These are phyloP conservation scores for Monochamus alternatus DNA, from an alignment of 2,888 invertebrate genomes.

Conservation along the genomic window DNA sequence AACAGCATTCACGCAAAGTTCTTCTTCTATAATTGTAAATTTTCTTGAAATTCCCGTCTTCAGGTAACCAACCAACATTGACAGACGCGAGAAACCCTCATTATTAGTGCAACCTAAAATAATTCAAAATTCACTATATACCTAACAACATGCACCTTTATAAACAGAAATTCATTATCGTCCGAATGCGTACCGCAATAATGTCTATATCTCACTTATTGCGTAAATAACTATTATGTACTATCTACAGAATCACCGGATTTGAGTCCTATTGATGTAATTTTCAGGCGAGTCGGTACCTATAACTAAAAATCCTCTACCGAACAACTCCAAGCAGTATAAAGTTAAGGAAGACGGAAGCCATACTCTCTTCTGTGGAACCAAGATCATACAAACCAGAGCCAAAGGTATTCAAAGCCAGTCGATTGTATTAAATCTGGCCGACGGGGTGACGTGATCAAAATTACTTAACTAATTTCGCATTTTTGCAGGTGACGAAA, in stretches of 20 bases:
- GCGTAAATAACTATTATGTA: neutral
- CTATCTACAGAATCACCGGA: neutral
- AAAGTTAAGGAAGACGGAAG: conserved; percentile 88
- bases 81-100: no score
- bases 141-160: no score
- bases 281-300: conserved; percentile 64
- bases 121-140: no score
- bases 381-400: conserved; percentile 90
- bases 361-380: conserved; percentile 93
- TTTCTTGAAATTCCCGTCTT: no score
- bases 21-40: no score
- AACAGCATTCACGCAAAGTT: no score
- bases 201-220: no score
- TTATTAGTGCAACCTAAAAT: no score
- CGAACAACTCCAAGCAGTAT: conserved; percentile 77
- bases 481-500: conserved; percentile 49
- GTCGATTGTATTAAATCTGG: neutral
- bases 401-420: conserved; percentile 68
- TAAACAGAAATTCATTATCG: neutral
- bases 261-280: neutral
- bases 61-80: no score
- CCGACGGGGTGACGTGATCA: neutral
- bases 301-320: conserved; percentile 88
- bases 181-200: no score
- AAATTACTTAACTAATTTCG: neutral